Base-by-base conservation (phyloP, 2,113 vertebrate genomes). In the Columba janthina region DNA sequence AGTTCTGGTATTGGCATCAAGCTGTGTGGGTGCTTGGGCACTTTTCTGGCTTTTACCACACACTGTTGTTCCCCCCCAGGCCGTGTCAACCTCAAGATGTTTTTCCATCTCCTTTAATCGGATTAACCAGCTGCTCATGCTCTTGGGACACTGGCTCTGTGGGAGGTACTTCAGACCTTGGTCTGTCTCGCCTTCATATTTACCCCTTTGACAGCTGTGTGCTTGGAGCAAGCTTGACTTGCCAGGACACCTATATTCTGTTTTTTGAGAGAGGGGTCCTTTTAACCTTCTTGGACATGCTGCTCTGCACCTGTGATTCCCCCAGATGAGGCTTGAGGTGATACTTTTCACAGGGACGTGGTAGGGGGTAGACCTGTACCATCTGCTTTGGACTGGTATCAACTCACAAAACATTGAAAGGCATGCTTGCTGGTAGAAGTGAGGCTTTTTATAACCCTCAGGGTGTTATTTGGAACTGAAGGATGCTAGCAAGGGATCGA, bases 61-160 rank as follows among this genome's bases (percentile, higher is more conserved):
- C 4, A 1, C 40, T 85, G 88, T 92, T 90, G 57, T 88, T 86
- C 77, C 56, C 40, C 58, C 32, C n/a, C 0, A 19, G 4, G 15
- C 66, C 12, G 3, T 62, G 76, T 40, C 88, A 75, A 46, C 57
- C 73, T 87, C 85, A 84, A 58, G 90, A 90, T 89, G 76, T 85
- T 94, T 92, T 93, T 91, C 92, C 83, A 90, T 70, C 61, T 81
- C 70, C 61, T 87, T 65, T 92, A 95, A 94, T 92, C 83, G 58
- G 92, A 93, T 96, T 97, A 94, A 82, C 65, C 92, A 95, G 90
- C 56, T 95, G 90, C 69, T 95, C 62, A 21, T 34, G 62, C 74
- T 90, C 53, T 92, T 74, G 60, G 75, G 73, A 82, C 70, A 58
- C 83, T 46, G 34, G 54, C 60, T 88, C 46, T 56, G 38, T 56